A percentile compares a stretch with the other conserved stretches of the same genome.
Conservation (phyloP, 2,113 vertebrate species). For the Xiphophorus couchianus region DNA sequence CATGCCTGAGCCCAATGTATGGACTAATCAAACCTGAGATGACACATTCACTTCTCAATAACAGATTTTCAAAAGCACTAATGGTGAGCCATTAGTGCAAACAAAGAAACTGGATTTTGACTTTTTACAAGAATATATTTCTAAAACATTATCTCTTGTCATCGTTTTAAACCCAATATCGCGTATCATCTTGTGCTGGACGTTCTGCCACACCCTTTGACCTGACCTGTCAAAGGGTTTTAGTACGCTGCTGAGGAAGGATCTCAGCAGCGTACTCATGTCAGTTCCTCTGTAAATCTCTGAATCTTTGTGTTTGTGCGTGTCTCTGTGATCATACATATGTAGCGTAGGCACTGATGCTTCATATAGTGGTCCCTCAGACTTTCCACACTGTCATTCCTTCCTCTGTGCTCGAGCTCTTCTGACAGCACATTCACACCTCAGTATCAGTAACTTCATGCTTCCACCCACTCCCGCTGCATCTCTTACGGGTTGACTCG, state of each 20-base stretch:
- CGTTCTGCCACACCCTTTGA: background rate
- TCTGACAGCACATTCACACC: constrained; percentile 26
- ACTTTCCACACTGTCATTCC: background rate
- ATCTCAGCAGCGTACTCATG: background rate
- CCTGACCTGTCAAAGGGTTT: background rate
- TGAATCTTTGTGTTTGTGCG: background rate
- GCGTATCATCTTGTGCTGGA: background rate
- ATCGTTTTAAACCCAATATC: too few relatives aligned
- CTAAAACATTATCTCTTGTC: too few relatives aligned
- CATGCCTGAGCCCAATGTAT: background rate
- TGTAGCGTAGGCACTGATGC: background rate
- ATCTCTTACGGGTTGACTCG: constrained; percentile 15
- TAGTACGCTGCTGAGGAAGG: too few relatives aligned
- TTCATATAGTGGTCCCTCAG: background rate
- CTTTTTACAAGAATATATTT: background rate
- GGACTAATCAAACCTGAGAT: background rate
- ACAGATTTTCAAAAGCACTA: too few relatives aligned
- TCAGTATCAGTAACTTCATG: constrained; percentile 12
- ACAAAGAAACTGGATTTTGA: background rate
- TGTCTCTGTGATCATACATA: background rate
- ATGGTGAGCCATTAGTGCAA: background rate
- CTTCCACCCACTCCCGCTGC: constrained; percentile 10
- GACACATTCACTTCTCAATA: background rate
- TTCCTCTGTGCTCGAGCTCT: background rate
- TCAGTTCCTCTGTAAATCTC: background rate